Evolutionary conservation across 2,797 vertebrate species (phyloP).

Genomic region (Sebastes oblongus): DNA sequence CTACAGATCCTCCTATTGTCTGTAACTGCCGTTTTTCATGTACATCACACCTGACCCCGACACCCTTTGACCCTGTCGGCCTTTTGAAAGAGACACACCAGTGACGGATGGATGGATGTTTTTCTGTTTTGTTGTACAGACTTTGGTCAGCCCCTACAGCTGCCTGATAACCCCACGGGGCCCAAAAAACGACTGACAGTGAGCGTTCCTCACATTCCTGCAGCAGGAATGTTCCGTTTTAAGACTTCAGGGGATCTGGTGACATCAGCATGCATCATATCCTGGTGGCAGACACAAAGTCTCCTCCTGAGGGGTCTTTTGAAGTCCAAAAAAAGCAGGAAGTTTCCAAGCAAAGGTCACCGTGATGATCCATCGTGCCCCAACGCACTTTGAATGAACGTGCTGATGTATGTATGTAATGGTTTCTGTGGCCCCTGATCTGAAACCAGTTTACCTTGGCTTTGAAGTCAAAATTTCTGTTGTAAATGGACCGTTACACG

Average conservation of each 20-base stretch:
- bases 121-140: constrained; percentile 32
- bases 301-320: constrained; percentile 12
- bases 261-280: constrained; percentile 59
- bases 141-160: constrained; percentile 8
- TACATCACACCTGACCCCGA: constrained; percentile 45
- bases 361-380: constrained; percentile 4
- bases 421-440: constrained; percentile 11
- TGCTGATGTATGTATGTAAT: constrained; percentile 8
- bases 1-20: constrained; percentile 61
- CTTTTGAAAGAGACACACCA: constrained; percentile 25
- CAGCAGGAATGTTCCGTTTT: constrained; percentile 44
- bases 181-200: constrained; percentile 7
- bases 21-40: constrained; percentile 38
- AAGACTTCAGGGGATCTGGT: constrained; percentile 21
- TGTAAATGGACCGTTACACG: neutral
- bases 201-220: constrained; percentile 56
- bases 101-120: constrained; percentile 44
- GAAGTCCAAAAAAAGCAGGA: constrained; percentile 49
- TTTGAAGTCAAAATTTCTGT: neutral
- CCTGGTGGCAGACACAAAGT: constrained; percentile 38
- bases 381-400: constrained; percentile 1
- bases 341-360: constrained; percentile 26
- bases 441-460: neutral
- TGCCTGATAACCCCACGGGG: constrained; percentile 38
- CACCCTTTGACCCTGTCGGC: constrained; percentile 24